Evolutionary conservation across 2,113 vertebrate genomes (phyloP).

Genomic region (Brachyhypopomus gauderio): DNA sequence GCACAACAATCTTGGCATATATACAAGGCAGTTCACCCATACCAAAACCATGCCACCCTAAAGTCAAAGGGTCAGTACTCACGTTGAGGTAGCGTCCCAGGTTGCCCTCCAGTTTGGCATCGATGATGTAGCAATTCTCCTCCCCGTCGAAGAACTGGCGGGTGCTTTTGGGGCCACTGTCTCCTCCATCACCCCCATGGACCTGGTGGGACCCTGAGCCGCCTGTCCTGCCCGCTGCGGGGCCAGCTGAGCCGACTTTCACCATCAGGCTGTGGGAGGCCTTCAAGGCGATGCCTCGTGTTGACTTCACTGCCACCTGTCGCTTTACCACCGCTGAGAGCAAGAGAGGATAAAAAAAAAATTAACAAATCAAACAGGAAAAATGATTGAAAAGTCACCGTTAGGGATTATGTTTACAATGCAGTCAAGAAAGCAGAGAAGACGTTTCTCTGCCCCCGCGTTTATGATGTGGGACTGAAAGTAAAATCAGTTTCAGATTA

Average conservation of each 20-base stretch:
- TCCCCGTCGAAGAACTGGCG: conserved; percentile 94
- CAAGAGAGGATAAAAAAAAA: not conserved
- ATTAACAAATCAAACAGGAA: no score
- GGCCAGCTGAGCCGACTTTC: conserved; percentile 74
- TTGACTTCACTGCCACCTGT: conserved; percentile 96
- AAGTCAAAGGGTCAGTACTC: conserved; percentile 54
- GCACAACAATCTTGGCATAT: not conserved
- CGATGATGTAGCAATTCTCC: conserved; percentile 98
- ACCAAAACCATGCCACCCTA: no score
- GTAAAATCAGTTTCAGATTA: no score
- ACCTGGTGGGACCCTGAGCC: conserved; percentile 61
- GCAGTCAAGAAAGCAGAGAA: no score
- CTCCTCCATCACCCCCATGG: conserved; percentile 71
- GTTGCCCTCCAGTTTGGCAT: conserved; percentile 96
- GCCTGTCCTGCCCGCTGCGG: conserved; percentile 54
- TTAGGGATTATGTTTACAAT: no score
- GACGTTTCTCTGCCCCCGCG: no score
- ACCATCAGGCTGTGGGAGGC: conserved; percentile 88
- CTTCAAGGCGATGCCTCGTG: conserved; percentile 92
- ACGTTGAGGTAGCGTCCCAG: conserved; percentile 96
- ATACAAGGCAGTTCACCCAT: not conserved
- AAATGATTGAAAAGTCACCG: no score
- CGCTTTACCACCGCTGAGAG: conserved; percentile 80
- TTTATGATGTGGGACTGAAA: no score
- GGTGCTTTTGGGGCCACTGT: conserved; percentile 78